phyloP scores from a whole-genome alignment of 2,797 vertebrate species.

The Psittacula derbiana region DNA sequence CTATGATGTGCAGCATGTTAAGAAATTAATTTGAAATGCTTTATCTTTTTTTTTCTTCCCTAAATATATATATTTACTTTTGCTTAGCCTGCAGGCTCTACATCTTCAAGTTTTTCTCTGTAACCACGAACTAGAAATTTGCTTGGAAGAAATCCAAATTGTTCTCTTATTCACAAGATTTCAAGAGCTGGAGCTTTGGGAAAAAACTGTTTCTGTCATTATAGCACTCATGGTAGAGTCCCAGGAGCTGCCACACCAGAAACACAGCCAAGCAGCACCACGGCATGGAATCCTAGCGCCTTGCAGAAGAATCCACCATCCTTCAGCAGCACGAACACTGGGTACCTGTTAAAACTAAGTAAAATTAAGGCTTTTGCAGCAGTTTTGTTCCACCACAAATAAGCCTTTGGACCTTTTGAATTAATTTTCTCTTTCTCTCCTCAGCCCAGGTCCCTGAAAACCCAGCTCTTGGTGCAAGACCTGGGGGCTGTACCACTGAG shows the following conservation, averaged over 20 bases:
- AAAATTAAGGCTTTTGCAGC: background rate
- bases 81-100: constrained; percentile 20
- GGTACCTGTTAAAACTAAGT: background rate
- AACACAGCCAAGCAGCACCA: background rate
- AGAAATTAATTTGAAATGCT: constrained; percentile 19
- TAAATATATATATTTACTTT: background rate
- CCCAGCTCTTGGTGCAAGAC: background rate
- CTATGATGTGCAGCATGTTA: background rate
- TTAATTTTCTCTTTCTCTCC: background rate
- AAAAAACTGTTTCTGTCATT: background rate
- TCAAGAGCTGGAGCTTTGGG: background rate
- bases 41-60: rapidly evolving
- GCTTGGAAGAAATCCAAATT: constrained; percentile 32
- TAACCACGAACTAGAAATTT: background rate
- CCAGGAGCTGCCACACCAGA: background rate
- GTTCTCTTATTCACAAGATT: constrained; percentile 9
- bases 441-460: background rate
- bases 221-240: background rate
- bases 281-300: rapidly evolving
- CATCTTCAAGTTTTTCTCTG: background rate
- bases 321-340: background rate
- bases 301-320: background rate
- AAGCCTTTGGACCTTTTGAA: background rate
- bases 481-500: background rate
- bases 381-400: background rate